Evolutionary conservation across 2,797 vertebrate genomes (phyloP).

Genomic region (Etheostoma perlongum): DNA sequence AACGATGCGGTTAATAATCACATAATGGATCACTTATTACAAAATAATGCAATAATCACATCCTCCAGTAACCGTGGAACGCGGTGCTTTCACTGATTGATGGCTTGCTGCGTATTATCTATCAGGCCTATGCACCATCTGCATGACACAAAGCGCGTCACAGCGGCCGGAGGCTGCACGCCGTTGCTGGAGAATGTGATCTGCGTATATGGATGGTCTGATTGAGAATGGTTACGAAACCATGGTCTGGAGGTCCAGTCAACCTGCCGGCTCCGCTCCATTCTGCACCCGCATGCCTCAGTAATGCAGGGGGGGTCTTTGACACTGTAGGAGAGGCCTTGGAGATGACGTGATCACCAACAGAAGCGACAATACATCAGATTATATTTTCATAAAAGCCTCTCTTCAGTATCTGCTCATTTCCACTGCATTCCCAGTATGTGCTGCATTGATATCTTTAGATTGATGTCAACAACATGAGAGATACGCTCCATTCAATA

Average conservation of each 20-base stretch:
- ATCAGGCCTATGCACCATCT: slow-evolving; percentile 72
- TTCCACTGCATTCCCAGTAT: slow-evolving; percentile 3
- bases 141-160: slow-evolving; percentile 67
- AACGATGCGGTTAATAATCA: slow-evolving; percentile 48
- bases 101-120: slow-evolving; percentile 70
- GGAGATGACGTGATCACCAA: slow-evolving; percentile 65
- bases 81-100: slow-evolving; percentile 59
- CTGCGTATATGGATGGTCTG: slow-evolving; percentile 33
- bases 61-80: slow-evolving; percentile 36
- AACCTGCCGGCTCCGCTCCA: slow-evolving; percentile 30
- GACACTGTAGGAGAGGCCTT: slow-evolving; percentile 62
- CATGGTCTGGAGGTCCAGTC: slow-evolving; percentile 37
- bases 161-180: slow-evolving; percentile 57
- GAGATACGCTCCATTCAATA: background rate
- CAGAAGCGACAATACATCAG: slow-evolving; percentile 20
- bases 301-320: slow-evolving; percentile 55
- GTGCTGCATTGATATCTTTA: background rate
- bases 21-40: too few relatives aligned
- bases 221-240: slow-evolving; percentile 63
- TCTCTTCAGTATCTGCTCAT: background rate
- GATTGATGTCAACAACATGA: background rate
- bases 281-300: slow-evolving; percentile 22
- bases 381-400: background rate
- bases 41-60: slow-evolving; percentile 33
- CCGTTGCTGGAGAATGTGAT: slow-evolving; percentile 40